Evolutionary conservation across 92 coral and sea anemone genomes (phyloP).

Genomic region (Parazoanthus atlanticus): DNA sequence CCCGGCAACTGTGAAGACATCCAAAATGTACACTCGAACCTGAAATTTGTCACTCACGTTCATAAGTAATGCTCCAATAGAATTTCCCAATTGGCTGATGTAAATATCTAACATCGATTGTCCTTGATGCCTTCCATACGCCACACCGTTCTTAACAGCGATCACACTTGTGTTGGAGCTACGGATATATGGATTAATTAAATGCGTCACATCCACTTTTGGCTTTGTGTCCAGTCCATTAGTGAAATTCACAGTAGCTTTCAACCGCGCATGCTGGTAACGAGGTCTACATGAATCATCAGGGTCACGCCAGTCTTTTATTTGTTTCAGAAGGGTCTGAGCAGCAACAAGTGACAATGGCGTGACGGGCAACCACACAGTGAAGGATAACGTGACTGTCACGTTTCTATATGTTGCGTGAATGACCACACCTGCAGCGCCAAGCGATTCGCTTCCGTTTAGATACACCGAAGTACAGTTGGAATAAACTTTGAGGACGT

Average conservation of each 20-base stretch:
- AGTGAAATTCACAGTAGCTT: conserved; percentile 44
- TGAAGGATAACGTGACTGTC: conserved; percentile 14
- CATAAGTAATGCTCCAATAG: conserved; percentile 20
- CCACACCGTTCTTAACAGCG: conserved; percentile 19
- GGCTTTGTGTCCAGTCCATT: conserved; percentile 32
- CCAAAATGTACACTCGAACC: conserved; percentile 52
- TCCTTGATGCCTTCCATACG: conserved; percentile 50
- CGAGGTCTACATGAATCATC: conserved; percentile 56
- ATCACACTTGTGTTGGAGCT: conserved; percentile 52
- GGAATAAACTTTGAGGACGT: neutral
- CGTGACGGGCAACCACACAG: conserved; percentile 16
- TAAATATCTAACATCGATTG: conserved; percentile 36
- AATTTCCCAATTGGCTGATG: conserved; percentile 15
- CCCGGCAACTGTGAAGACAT: conserved; percentile 36
- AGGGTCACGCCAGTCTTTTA: conserved; percentile 60
- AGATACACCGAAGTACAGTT: conserved; percentile 26
- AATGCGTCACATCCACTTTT: conserved; percentile 57
- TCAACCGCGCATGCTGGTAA: conserved; percentile 67
- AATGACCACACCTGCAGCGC: conserved; percentile 14
- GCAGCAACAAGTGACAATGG: conserved; percentile 35
- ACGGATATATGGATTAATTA: conserved; percentile 26
- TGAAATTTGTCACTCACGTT: conserved; percentile 44
- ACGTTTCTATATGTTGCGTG: neutral
- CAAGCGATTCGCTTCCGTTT: neutral
- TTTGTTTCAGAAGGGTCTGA: conserved; percentile 44